These are phyloP conservation scores for Agrotis exclamationis DNA, from an alignment of 2,888 invertebrate species.

Conservation along the genomic window DNA sequence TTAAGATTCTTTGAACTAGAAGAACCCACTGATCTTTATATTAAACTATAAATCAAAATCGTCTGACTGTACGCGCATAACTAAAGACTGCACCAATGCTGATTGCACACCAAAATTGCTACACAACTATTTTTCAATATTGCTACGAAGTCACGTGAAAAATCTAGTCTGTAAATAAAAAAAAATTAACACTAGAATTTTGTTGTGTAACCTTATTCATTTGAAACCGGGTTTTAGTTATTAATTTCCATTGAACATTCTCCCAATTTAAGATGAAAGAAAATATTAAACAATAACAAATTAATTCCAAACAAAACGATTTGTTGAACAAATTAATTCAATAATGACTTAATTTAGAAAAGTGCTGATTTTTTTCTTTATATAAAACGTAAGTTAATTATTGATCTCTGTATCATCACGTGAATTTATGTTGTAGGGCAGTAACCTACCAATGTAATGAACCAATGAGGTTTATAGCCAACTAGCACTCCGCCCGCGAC, in stretches of 20 bases:
- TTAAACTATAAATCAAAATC: too few species aligned
- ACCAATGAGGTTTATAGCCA: slow-evolving; percentile 39
- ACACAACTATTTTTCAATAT: too few species aligned
- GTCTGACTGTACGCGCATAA: too few species aligned
- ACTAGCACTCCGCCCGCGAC: too few species aligned
- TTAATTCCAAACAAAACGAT: neutral
- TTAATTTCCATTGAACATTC: slow-evolving; percentile 2
- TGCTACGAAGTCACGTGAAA: too few species aligned
- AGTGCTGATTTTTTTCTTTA: neutral
- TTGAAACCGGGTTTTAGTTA: neutral
- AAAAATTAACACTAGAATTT: too few species aligned
- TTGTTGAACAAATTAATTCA: slow-evolving; percentile 15
- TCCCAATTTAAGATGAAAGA: neutral
- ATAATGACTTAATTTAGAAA: neutral
- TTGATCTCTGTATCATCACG: neutral
- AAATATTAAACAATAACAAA: slow-evolving; percentile 3
- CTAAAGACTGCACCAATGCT: too few species aligned
- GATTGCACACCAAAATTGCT: too few species aligned
- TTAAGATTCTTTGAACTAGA: neutral
- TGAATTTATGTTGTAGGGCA: slow-evolving; percentile 5
- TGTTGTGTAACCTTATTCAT: too few species aligned
- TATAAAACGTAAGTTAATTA: slow-evolving; percentile 22
- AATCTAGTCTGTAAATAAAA: too few species aligned
- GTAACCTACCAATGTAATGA: slow-evolving; percentile 29
- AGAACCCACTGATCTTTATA: too few species aligned